phyloP scores from a whole-genome alignment of 1,140 invertebrate genomes.

The Eufriesea mexicana region DNA sequence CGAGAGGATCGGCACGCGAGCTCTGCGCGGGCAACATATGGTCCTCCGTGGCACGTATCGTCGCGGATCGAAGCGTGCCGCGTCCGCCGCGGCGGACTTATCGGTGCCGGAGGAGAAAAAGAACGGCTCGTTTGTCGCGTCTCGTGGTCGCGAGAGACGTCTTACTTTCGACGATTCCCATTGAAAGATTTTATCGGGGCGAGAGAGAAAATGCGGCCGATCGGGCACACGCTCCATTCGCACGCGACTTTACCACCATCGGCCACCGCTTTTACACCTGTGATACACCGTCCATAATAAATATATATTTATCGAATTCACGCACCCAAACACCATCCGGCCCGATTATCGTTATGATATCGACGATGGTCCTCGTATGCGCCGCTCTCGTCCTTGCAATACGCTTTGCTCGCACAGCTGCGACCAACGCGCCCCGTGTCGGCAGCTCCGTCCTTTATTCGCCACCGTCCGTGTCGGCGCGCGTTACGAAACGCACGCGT shows the following conservation, averaged over 20 bases:
- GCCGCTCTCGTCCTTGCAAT: conserved; percentile 16
- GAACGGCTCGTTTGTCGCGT: conserved; percentile 32
- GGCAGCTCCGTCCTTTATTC: conserved; percentile 1
- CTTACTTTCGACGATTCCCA: conserved; percentile 33
- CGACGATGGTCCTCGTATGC: not conserved
- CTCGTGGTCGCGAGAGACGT: conserved; percentile 7
- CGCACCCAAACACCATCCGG: conserved; percentile 41
- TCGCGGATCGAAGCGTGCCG: conserved; percentile 29
- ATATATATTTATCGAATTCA: conserved; percentile 51
- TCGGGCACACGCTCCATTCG: too few species aligned
- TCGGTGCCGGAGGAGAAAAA: not conserved
- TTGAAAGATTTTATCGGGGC: conserved; percentile 32
- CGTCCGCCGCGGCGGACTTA: not conserved
- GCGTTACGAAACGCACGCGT: conserved; percentile 25
- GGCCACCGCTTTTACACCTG: conserved; percentile 47
- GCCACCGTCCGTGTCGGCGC: too few species aligned
- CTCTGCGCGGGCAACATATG: conserved; percentile 47
- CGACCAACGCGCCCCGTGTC: conserved; percentile 2
- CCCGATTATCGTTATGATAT: conserved; percentile 55
- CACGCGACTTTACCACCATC: conserved; percentile 2
- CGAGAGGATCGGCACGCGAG: conserved; percentile 18
- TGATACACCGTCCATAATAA: conserved; percentile 18
- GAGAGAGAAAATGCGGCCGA: conserved; percentile 27
- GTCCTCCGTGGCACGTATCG: conserved; percentile 33
- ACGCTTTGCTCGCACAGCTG: conserved; percentile 47